phyloP scores from a whole-genome alignment of 2,888 invertebrate species.

The Callosobruchus maculatus region DNA sequence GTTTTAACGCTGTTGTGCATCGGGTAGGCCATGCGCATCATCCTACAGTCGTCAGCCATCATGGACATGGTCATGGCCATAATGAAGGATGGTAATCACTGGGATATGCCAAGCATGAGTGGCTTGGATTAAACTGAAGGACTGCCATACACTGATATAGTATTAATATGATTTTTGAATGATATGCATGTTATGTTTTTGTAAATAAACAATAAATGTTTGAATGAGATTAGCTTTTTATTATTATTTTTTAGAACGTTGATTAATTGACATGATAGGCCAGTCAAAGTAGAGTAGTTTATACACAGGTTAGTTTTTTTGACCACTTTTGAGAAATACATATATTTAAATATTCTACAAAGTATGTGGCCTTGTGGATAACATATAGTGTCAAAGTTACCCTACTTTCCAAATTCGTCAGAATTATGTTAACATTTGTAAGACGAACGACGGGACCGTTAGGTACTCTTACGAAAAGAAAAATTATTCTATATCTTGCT shows the following conservation, averaged over 20 bases:
- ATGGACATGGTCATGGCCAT: slow-evolving; percentile 9
- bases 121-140: not conserved
- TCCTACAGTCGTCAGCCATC: slow-evolving; percentile 19
- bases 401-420: too few species aligned
- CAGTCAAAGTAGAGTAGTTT: too few species aligned
- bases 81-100: not conserved
- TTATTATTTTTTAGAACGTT: not conserved
- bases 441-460: too few species aligned
- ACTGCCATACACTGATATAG: not conserved
- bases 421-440: too few species aligned
- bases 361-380: too few species aligned
- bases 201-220: not conserved
- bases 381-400: too few species aligned
- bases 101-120: not conserved
- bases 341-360: too few species aligned
- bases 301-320: too few species aligned
- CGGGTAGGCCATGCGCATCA: slow-evolving; percentile 45
- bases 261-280: too few species aligned
- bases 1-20: slow-evolving; percentile 61
- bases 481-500: too few species aligned
- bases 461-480: too few species aligned
- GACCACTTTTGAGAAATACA: too few species aligned
- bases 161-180: not conserved
- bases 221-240: not conserved
- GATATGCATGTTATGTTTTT: not conserved